phyloP scores from a whole-genome alignment of 1,140 invertebrate genomes.

The Drosophila bocqueti region DNA sequence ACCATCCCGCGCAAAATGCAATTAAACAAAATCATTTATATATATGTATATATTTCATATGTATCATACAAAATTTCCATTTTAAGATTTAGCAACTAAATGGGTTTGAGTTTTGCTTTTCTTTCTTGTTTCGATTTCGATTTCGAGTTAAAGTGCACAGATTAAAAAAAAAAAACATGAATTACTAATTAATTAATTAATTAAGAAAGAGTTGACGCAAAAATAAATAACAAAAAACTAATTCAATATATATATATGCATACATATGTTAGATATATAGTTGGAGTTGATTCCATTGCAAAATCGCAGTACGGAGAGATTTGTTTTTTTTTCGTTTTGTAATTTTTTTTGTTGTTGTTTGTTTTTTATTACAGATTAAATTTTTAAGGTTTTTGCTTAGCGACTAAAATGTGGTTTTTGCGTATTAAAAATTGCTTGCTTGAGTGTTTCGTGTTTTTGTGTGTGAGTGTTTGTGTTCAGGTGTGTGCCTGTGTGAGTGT shows the following conservation, averaged over 20 bases:
- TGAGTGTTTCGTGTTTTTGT: conserved; percentile 17
- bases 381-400: conserved; percentile 43
- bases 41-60: conserved; percentile 78
- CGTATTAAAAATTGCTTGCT: conserved; percentile 74
- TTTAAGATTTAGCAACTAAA: conserved; percentile 69
- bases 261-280: conserved; percentile 48
- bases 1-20: neutral
- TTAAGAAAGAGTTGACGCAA: conserved; percentile 44
- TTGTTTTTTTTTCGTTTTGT: conserved; percentile 21
- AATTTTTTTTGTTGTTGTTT: conserved; percentile 1
- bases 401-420: conserved; percentile 58
- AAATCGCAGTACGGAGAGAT: conserved; percentile 39
- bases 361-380: conserved; percentile 46
- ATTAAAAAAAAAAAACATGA: conserved; percentile 29
- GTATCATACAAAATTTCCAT: conserved; percentile 76
- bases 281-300: conserved; percentile 55
- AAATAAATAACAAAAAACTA: conserved; percentile 60
- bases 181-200: conserved; percentile 46
- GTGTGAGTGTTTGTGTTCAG: conserved; percentile 25
- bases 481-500: neutral
- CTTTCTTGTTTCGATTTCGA: conserved; percentile 19
- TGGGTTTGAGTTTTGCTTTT: conserved; percentile 32
- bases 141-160: conserved; percentile 34
- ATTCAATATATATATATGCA: conserved; percentile 45
- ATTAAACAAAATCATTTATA: conserved; percentile 26